These are phyloP conservation scores for Pollicipes pollicipes DNA, from an alignment of 1,140 invertebrate genomes.

Conservation along the genomic window DNA sequence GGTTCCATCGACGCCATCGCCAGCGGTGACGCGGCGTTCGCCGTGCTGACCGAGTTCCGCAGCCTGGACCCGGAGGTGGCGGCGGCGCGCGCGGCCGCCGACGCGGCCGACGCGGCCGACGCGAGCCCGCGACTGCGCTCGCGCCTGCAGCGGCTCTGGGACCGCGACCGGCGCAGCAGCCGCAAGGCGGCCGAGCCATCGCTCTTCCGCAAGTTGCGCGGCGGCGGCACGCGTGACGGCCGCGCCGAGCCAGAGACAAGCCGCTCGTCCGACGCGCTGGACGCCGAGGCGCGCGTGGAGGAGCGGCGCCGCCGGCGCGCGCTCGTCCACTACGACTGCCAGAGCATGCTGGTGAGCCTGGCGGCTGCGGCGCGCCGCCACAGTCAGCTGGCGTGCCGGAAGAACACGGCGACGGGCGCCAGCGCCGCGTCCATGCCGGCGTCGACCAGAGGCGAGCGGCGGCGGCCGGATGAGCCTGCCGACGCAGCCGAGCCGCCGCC, in stretches of 20 bases:
- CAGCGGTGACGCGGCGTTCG: slow-evolving; percentile 52
- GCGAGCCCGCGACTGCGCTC: slow-evolving; percentile 2
- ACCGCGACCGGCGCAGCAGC: background rate
- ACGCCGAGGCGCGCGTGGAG: slow-evolving; percentile 24
- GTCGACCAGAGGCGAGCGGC: slow-evolving; percentile 31
- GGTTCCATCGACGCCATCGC: slow-evolving; percentile 43
- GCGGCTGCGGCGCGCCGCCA: slow-evolving; percentile 35
- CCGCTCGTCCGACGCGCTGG: slow-evolving; percentile 16
- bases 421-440: slow-evolving; percentile 44
- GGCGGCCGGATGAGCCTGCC: background rate
- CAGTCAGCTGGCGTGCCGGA: slow-evolving; percentile 38
- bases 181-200: slow-evolving; percentile 21
- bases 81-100: background rate
- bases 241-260: slow-evolving; percentile 8
- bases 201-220: slow-evolving; percentile 26
- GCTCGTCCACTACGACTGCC: slow-evolving; percentile 82
- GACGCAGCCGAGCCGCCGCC: slow-evolving; percentile 7
- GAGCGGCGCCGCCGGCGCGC: slow-evolving; percentile 40
- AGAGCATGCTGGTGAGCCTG: slow-evolving; percentile 51
- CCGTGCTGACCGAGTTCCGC: slow-evolving; percentile 44
- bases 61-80: slow-evolving; percentile 29
- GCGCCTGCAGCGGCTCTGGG: slow-evolving; percentile 34
- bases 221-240: slow-evolving; percentile 15
- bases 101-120: background rate
- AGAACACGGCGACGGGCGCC: slow-evolving; percentile 74